Conservation (phyloP, 2,797 vertebrate species). For the Caiman crocodilus region DNA sequence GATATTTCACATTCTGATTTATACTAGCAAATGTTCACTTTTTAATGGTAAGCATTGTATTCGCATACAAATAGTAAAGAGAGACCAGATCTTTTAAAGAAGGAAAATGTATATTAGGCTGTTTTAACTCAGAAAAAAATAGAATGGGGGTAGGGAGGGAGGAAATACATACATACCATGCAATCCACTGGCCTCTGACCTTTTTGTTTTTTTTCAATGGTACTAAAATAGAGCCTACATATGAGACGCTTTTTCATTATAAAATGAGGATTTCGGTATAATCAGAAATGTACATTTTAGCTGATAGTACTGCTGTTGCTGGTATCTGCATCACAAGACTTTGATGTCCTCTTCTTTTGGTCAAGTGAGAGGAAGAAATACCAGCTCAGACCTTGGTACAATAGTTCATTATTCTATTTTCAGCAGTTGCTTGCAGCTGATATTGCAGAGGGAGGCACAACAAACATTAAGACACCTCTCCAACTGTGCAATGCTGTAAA, state of each 20-base stretch:
- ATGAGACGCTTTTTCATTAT: neutral
- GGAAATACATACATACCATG: too few species aligned
- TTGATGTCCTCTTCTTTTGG: neutral
- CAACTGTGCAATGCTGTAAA: neutral
- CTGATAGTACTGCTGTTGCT: neutral
- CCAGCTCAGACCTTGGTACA: neutral
- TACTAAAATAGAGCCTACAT: neutral
- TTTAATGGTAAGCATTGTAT: neutral
- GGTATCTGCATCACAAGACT: neutral
- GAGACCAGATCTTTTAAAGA: too few species aligned
- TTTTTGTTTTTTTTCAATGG: neutral
- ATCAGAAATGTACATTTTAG: neutral
- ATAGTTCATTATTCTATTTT: neutral
- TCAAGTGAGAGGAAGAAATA: neutral
- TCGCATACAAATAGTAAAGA: neutral
- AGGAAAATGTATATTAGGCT: neutral
- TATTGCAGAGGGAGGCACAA: neutral
- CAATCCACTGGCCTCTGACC: neutral
- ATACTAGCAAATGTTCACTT: neutral
- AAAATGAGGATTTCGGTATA: neutral
- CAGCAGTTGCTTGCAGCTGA: neutral
- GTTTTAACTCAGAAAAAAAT: neutral
- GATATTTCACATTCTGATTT: neutral
- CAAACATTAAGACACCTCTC: neutral
- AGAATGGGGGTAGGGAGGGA: neutral